phyloP scores from a whole-genome alignment of 2,797 vertebrate genomes.

The Myotis planiceps region DNA sequence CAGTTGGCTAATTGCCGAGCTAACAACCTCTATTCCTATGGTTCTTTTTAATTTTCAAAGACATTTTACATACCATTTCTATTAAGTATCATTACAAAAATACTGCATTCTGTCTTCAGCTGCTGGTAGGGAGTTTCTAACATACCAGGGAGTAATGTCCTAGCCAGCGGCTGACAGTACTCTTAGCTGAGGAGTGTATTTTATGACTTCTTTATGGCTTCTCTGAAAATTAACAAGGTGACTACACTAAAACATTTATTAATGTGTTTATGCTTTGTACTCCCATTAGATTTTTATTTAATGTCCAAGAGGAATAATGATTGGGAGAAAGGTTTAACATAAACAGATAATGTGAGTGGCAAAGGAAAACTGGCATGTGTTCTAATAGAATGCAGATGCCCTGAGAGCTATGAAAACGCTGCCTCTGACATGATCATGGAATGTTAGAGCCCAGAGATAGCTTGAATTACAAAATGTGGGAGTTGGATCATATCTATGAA shows the following conservation, averaged over 20 bases:
- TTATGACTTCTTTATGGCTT: conserved; percentile 64
- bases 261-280: conserved; percentile 65
- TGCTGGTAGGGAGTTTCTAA: not conserved
- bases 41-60: not conserved
- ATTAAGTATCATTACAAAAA: conserved; percentile 45
- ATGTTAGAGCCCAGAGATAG: not conserved
- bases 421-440: not conserved
- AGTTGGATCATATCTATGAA: not conserved
- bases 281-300: conserved; percentile 64
- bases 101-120: not conserved
- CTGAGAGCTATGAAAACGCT: not conserved
- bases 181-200: conserved; percentile 54
- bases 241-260: conserved; percentile 71
- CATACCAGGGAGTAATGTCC: not conserved
- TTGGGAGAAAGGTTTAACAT: conserved; percentile 12
- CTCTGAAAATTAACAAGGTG: conserved; percentile 72
- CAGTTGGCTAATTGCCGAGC: not conserved
- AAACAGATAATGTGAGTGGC: conserved; percentile 37
- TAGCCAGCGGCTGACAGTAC: not conserved
- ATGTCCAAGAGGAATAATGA: conserved; percentile 57
- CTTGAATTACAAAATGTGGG: conserved; percentile 2
- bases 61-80: not conserved
- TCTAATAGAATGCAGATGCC: conserved; percentile 46
- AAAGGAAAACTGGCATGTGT: conserved; percentile 27
- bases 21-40: not conserved